Conservation (phyloP, 2,797 vertebrate species). For the Periophthalmus magnuspinnatus region DNA sequence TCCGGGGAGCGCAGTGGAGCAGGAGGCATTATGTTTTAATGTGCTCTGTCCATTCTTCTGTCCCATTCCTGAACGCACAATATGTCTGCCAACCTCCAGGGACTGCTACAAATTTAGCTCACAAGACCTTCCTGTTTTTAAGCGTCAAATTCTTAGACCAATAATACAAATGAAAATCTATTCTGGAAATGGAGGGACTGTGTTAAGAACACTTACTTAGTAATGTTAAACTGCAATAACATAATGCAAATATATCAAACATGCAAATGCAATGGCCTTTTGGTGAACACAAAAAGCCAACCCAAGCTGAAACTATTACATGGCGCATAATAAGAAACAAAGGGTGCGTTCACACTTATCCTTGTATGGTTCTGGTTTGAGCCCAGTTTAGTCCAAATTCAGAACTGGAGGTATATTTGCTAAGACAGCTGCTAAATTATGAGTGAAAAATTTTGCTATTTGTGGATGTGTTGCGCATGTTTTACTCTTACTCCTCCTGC, state of each 20-base stretch:
- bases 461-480: no score
- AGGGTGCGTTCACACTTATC: no score
- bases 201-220: background rate
- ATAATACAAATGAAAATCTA: background rate
- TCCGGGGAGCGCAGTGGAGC: conserved; percentile 21
- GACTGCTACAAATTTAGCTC: conserved; percentile 1
- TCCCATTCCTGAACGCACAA: conserved; percentile 12
- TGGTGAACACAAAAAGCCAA: background rate
- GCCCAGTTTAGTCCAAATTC: no score
- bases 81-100: background rate
- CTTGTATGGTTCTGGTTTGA: no score
- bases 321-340: no score
- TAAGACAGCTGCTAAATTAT: no score
- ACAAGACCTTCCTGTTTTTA: no score
- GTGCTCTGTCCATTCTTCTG: conserved; percentile 3
- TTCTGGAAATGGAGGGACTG: background rate
- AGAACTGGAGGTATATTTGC: no score
- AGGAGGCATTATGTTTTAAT: conserved; percentile 11
- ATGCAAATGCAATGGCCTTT: background rate
- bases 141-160: background rate
- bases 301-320: background rate
- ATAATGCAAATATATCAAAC: background rate
- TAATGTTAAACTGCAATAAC: background rate
- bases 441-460: no score
- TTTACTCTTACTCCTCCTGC: no score